Evolutionary conservation across 2,888 invertebrate species (phyloP), one percentile per base, ranked within the genome.

Genomic region (Barypeithes pellucidus): DNA sequence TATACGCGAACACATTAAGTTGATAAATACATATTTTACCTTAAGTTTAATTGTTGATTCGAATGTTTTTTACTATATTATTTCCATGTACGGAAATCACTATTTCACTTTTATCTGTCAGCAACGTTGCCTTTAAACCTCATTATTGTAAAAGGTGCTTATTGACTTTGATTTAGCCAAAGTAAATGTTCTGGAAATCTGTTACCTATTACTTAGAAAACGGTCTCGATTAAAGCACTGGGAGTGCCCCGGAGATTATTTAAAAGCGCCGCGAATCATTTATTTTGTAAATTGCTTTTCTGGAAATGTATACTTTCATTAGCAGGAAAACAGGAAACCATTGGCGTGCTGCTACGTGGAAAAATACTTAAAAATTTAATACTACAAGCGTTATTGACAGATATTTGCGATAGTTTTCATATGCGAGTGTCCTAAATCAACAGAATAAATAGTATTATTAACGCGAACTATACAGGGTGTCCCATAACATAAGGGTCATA

Each of bases 161-260:
- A 75, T 78, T 77, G 79, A 77, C 79, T 76, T 73, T 77, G 76
- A 75, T 78, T 72, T 65, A 52, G 22, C 36, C 52, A 75, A 75
- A 75, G 75, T 72, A 69, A 72, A 75, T 75, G 67, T 59, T 18
- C 68, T 43, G 61, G 65, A 72, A 75, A 72, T 75, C 72, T 72
- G 60, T 52, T 66, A 68, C 67, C 72, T 68, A 75, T 72, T 72
- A 73, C 67, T 70, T 70, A 61, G 65, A 65, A 62, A 72, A 54
- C 72, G 54, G 8, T 20, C 61, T 20, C 59, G 72, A 72, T 67
- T 72, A 67, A 72, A 66, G 67, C 33, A 36, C 5, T n/a, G 67
- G 74, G 74, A 67, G 74, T 67, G 74, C 66, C 70, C 73, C 74
- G 74, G 74, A 74, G 74, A 67, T 70, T 75, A 75, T 75, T 75